Percentiles rank a stretch among this genome's conserved stretches.
Evolutionary conservation across 1,140 invertebrate genomes (phyloP).

Genomic region (Oppia nitens): DNA sequence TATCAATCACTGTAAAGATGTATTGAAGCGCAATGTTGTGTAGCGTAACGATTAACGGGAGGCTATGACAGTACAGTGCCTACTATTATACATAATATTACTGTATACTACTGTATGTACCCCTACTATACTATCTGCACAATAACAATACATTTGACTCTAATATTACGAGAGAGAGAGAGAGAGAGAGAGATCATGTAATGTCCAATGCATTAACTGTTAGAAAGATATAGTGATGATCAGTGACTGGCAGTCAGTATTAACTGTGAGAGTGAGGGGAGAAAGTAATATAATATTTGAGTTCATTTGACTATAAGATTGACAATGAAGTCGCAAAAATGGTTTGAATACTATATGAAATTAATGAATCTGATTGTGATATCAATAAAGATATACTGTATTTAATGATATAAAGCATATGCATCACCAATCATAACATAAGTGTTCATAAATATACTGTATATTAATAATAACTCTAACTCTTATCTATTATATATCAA

Average conservation of each 20-base stretch:
- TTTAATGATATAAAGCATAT: neutral
- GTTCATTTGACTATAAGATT: neutral
- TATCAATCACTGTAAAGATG: neutral
- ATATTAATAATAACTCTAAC: too few relatives aligned
- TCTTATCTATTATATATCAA: too few relatives aligned
- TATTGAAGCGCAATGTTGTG: neutral
- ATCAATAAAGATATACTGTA: neutral
- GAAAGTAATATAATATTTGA: neutral
- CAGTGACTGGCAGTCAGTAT: neutral
- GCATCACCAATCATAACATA: neutral
- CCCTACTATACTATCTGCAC: too few relatives aligned
- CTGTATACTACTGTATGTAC: too few relatives aligned
- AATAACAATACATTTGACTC: too few relatives aligned
- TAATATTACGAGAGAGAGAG: too few relatives aligned
- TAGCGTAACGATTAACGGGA: neutral
- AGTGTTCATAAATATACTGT: too few relatives aligned
- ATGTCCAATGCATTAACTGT: neutral
- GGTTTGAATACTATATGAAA: neutral
- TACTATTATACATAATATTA: too few relatives aligned
- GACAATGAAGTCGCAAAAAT: neutral
- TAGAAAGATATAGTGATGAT: neutral
- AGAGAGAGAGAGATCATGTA: too few relatives aligned
- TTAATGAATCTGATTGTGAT: neutral
- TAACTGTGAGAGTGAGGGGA: too few relatives aligned
- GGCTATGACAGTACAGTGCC: neutral